A percentile compares a stretch with the other conserved stretches of the same genome.
Conservation (phyloP, 2,888 invertebrate genomes). For the Dicyrtomina minuta region DNA sequence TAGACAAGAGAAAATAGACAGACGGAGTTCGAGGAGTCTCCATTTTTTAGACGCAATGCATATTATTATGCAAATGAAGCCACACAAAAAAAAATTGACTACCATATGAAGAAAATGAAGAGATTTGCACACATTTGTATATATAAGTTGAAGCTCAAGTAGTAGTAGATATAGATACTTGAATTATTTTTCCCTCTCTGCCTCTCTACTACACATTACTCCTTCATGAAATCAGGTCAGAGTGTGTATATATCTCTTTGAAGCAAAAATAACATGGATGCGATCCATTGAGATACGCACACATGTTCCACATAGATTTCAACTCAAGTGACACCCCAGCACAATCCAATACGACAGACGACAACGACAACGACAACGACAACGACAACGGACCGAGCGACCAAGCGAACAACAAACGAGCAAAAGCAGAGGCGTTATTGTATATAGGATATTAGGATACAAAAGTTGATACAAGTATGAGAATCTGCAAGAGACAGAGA, state of each 20-base stretch:
- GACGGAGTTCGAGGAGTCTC: no score
- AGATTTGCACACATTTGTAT: neutral
- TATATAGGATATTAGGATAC: no score
- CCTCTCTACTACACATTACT: neutral
- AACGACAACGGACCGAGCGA: no score
- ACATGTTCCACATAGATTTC: slow-evolving; percentile 14
- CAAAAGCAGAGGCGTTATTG: no score
- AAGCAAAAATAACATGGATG: slow-evolving; percentile 7
- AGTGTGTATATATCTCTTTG: neutral
- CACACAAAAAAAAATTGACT: neutral
- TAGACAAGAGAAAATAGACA: no score
- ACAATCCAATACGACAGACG: no score
- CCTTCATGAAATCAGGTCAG: slow-evolving; percentile 1
- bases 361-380: no score
- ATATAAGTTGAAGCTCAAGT: neutral
- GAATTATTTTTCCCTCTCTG: neutral
- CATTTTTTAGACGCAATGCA: no score
- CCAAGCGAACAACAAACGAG: no score
- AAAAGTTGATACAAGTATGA: no score
- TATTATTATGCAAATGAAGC: neutral
- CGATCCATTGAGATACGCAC: neutral
- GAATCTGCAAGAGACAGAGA: no score
- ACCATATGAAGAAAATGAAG: slow-evolving; percentile 1
- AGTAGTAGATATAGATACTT: neutral
- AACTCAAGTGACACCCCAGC: slow-evolving; percentile 7